A percentile compares a stretch with the other conserved stretches of the same genome.
phyloP scores from a whole-genome alignment of 2,888 invertebrate genomes.

The Pterobdella sp. region DNA sequence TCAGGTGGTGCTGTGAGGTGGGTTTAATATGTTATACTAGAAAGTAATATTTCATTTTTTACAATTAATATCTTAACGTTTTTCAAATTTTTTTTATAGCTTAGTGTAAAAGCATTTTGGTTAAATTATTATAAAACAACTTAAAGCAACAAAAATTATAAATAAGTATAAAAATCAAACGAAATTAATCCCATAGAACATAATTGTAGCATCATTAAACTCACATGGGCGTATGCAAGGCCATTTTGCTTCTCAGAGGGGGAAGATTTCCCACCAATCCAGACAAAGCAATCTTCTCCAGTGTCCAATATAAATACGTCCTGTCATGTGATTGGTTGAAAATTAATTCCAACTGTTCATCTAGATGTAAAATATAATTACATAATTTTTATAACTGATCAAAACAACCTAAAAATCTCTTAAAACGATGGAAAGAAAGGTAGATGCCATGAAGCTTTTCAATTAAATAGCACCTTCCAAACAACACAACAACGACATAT shows the following conservation, averaged over 20 bases:
- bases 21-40: neutral
- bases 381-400: too few relatives aligned
- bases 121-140: neutral
- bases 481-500: neutral
- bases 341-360: too few relatives aligned
- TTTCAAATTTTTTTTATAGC: neutral
- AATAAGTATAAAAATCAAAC: neutral
- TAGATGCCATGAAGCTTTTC: neutral
- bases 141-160: neutral
- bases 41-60: neutral
- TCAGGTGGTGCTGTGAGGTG: conserved; percentile 43
- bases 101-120: neutral
- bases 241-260: conserved; percentile 46
- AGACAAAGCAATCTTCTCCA: conserved; percentile 44
- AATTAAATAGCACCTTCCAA: neutral
- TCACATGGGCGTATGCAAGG: conserved; percentile 49
- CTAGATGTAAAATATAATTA: too few relatives aligned
- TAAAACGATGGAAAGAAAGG: neutral
- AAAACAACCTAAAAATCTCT: too few relatives aligned
- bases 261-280: conserved; percentile 47
- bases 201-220: conserved; percentile 32
- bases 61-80: too few relatives aligned
- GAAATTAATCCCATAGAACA: neutral
- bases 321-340: conserved; percentile 24
- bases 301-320: conserved; percentile 50